Conservation (phyloP, 2,797 vertebrate genomes). For the Meriones psammophilus region DNA sequence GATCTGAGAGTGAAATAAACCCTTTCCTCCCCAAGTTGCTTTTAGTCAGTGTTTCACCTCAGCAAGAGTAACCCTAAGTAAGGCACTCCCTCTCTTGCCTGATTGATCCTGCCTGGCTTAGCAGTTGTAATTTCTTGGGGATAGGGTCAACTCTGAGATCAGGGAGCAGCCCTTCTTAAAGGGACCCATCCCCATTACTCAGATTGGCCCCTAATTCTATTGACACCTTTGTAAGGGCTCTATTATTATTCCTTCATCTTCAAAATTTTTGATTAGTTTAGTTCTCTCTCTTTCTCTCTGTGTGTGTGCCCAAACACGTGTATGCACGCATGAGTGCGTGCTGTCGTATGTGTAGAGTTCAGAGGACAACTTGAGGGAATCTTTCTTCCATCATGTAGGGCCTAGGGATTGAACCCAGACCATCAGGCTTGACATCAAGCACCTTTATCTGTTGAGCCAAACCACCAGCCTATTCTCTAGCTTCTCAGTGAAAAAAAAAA, state of each 20-base stretch:
- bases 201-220: background rate
- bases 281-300: background rate
- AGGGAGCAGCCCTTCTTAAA: background rate
- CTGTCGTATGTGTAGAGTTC: background rate
- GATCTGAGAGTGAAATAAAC: background rate
- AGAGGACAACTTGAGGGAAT: background rate
- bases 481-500: background rate
- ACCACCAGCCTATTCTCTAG: background rate
- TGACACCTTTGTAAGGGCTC: background rate
- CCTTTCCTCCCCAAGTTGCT: background rate
- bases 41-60: background rate
- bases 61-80: background rate
- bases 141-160: background rate
- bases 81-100: too few relatives aligned
- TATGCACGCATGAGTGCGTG: too few relatives aligned
- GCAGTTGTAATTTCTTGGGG: background rate
- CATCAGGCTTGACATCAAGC: background rate
- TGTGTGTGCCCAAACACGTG: background rate
- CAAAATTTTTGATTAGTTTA: background rate
- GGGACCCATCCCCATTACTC: background rate
- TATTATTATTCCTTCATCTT: background rate
- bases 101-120: background rate
- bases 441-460: background rate
- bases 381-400: background rate
- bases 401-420: background rate